Conservation (phyloP, 1,140 invertebrate genomes). For the Leptinotarsa defecta region DNA sequence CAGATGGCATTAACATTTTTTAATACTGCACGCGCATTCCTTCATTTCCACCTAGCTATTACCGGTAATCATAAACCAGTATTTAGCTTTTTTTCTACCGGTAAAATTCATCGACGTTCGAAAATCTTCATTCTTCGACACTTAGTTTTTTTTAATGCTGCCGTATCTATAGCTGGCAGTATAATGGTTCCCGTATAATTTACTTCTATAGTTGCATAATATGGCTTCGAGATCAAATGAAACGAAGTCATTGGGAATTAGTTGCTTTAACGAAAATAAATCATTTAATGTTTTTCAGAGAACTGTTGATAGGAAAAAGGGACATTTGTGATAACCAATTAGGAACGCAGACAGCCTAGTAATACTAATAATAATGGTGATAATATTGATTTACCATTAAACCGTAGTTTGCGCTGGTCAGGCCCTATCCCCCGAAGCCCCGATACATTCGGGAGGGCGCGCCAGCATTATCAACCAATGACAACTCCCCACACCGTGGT, state of each 20-base stretch:
- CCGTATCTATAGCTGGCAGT: neutral
- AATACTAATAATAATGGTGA: too few species aligned
- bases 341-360: too few species aligned
- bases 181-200: neutral
- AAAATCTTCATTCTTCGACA: slow-evolving; percentile 2
- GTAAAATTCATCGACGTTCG: neutral
- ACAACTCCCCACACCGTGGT: too few species aligned
- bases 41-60: slow-evolving; percentile 2
- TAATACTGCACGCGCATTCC: neutral
- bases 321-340: too few species aligned
- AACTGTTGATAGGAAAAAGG: too few species aligned
- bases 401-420: too few species aligned
- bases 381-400: too few species aligned
- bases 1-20: slow-evolving; percentile 1
- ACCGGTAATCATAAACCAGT: slow-evolving; percentile 8
- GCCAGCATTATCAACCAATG: too few species aligned
- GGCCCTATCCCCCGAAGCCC: too few species aligned
- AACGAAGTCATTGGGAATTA: neutral
- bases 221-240: neutral
- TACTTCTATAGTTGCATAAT: neutral
- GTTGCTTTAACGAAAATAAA: neutral
- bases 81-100: neutral
- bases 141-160: neutral
- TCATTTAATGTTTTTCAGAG: too few species aligned
- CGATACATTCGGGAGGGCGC: too few species aligned